Conservation (phyloP, 2,797 vertebrate species). For the Acanthurus lineatus region DNA sequence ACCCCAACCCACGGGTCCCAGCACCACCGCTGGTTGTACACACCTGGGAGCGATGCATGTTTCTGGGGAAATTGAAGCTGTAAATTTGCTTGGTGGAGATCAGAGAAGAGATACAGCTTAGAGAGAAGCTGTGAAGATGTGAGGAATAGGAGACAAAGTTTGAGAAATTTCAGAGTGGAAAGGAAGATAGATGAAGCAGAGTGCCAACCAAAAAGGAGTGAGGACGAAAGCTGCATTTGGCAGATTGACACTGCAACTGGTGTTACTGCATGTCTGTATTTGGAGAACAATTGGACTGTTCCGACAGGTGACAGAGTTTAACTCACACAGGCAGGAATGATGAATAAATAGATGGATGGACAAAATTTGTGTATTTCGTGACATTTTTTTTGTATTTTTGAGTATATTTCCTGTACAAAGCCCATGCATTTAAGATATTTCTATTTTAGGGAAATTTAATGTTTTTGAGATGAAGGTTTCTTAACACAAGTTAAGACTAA, state of each 20-base stretch:
- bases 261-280: neutral
- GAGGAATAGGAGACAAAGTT: neutral
- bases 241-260: conserved; percentile 20
- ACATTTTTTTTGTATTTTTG: neutral
- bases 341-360: conserved; percentile 14
- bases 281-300: conserved; percentile 8
- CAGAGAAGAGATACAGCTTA: conserved; percentile 34
- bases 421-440: neutral
- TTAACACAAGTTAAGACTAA: no score
- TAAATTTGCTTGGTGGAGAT: conserved; percentile 70
- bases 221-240: conserved; percentile 24
- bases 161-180: conserved; percentile 15
- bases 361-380: neutral
- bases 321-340: conserved; percentile 20
- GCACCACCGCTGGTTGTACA: conserved; percentile 50
- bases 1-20: conserved; percentile 73
- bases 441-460: neutral
- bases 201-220: neutral
- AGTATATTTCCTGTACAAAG: neutral
- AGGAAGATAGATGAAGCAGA: conserved; percentile 11
- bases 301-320: conserved; percentile 13
- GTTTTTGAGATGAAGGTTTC: neutral
- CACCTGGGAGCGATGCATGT: conserved; percentile 80
- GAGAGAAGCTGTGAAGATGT: neutral
- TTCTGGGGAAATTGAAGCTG: conserved; percentile 80